Conservation (phyloP, 1,140 invertebrate species). For the Aphis craccivora region DNA sequence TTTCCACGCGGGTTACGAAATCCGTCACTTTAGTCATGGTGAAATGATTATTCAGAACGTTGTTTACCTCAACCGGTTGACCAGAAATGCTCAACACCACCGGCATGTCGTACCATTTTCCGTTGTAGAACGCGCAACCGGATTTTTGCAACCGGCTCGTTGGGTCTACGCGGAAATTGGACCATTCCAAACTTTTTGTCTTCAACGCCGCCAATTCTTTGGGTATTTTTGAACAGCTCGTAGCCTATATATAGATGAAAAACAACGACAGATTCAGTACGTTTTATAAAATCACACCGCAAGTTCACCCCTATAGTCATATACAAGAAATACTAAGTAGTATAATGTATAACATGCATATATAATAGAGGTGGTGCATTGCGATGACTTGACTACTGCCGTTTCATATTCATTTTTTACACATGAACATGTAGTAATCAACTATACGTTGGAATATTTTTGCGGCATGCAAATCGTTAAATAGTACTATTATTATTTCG, state of each 20-base stretch:
- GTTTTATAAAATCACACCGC: not conserved
- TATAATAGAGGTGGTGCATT: not conserved
- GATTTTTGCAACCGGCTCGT: slow-evolving; percentile 68
- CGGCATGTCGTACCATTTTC: slow-evolving; percentile 73
- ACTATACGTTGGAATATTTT: not conserved
- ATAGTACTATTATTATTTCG: not conserved
- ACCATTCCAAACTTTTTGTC: not conserved
- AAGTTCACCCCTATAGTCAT: not conserved
- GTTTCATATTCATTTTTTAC: too few species aligned
- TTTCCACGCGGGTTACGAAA: slow-evolving; percentile 78
- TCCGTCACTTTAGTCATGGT: slow-evolving; percentile 77
- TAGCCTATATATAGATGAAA: slow-evolving; percentile 61
- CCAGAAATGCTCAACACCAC: slow-evolving; percentile 76
- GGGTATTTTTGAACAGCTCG: slow-evolving; percentile 62
- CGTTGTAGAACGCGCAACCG: slow-evolving; percentile 75
- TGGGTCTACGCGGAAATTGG: slow-evolving; percentile 24
- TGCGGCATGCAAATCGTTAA: not conserved
- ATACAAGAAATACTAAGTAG: not conserved
- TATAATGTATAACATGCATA: too few species aligned
- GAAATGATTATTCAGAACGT: slow-evolving; percentile 67
- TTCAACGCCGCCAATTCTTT: slow-evolving; percentile 34
- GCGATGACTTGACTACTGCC: not conserved
- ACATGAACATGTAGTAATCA: not conserved
- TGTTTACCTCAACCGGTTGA: not conserved
- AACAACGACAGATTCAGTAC: not conserved